Evolutionary conservation across 1,140 invertebrate species (phyloP), one percentile per base, ranked within the genome.

Genomic region (Eriocheir sinensis): DNA sequence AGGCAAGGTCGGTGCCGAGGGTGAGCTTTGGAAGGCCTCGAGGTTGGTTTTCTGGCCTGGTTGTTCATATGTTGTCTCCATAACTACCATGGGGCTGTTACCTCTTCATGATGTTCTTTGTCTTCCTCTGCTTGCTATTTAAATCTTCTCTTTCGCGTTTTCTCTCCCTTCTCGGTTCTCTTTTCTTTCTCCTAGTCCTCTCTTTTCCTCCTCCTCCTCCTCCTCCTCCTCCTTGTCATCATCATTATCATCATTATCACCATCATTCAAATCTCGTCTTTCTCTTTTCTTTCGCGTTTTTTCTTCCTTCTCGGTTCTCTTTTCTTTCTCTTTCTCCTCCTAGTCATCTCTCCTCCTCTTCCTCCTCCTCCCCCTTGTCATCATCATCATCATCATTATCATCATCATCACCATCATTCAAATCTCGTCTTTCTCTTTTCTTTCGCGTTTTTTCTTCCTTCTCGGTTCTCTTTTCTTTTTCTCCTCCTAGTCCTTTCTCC

Each of bases 301-400:
- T n/a, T 72, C 60, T n/a, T 72, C 12, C 60, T n/a, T 72, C 60
- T n/a, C n/a, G n/a, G n/a, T 15, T 72, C 60, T 15, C 60, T 72
- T 72, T 72, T n/a, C 60, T 72, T n/a, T 72, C 60, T n/a, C n/a
- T 72, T 72, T n/a, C 60, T 72, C 60, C 60, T 72, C 60, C n/a
- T n/a, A n/a, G n/a, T 15, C 60, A 15, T 15, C 12, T 15, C 60
- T 15, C 12, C 12, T 72, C n/a, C 60, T 72, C 60, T 72, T n/a
- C 60, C 60, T 72, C 60, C 12, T 72, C n/a, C 12, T 72, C 60
- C n/a, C 60, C n/a, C 60, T 15, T 72, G 12, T 72, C n/a, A 15
- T 15, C 60, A 72, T 15, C 60, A 15, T n/a, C 60, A 72, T 15
- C n/a, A n/a, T n/a, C n/a, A n/a, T n/a, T n/a, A n/a, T n/a, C n/a